phyloP scores from a whole-genome alignment of 2,797 vertebrate genomes.

The Cynodonichthys magdalenae region DNA sequence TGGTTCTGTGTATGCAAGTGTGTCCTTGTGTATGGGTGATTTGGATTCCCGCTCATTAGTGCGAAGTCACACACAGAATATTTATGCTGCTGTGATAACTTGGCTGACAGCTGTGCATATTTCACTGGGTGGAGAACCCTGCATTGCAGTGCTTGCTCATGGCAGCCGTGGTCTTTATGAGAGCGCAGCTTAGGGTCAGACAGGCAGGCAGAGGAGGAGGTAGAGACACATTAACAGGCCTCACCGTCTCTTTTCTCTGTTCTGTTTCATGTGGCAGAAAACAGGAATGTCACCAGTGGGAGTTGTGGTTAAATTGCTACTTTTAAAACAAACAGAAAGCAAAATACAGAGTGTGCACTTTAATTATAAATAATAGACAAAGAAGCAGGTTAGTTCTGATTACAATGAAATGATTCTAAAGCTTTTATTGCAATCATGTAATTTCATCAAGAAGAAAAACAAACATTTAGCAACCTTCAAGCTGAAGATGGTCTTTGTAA shows the following conservation, averaged over 20 bases:
- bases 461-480: slow-evolving; percentile 16
- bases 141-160: slow-evolving; percentile 68
- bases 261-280: slow-evolving; percentile 21
- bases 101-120: slow-evolving; percentile 70
- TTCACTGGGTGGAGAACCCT: slow-evolving; percentile 65
- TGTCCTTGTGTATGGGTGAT: slow-evolving; percentile 18
- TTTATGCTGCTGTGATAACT: slow-evolving; percentile 42
- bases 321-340: slow-evolving; percentile 20
- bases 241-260: slow-evolving; percentile 1
- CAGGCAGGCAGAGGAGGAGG: slow-evolving; percentile 42
- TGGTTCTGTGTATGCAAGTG: slow-evolving; percentile 14
- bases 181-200: slow-evolving; percentile 62
- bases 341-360: neutral
- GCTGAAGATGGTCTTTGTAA: slow-evolving; percentile 23
- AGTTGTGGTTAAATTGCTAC: slow-evolving; percentile 12
- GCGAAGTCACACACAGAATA: slow-evolving; percentile 31
- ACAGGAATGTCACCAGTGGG: neutral
- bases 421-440: slow-evolving; percentile 1
- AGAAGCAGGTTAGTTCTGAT: slow-evolving; percentile 1
- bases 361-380: slow-evolving; percentile 11
- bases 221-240: slow-evolving; percentile 31
- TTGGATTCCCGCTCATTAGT: slow-evolving; percentile 40
- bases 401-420: neutral
- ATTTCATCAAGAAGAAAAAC: slow-evolving; percentile 17
- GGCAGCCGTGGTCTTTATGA: slow-evolving; percentile 53